These are phyloP conservation scores for Origma solitaria DNA, from an alignment of 2,113 vertebrate species.

Conservation along the genomic window DNA sequence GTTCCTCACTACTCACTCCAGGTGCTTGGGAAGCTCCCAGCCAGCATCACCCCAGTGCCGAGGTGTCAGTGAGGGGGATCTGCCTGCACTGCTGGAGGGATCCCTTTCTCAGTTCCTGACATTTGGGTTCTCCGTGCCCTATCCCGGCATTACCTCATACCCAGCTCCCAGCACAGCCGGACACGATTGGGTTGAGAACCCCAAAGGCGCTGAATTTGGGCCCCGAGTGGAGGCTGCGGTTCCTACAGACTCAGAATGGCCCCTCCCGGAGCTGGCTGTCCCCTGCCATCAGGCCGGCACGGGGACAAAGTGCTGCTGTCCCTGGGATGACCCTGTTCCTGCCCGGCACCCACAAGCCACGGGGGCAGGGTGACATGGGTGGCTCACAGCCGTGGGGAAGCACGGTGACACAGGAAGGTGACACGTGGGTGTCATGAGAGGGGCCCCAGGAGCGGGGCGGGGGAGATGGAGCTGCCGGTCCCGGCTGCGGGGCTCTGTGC, in stretches of 20 bases:
- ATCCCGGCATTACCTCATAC: rapidly evolving
- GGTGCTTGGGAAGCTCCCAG: rapidly evolving
- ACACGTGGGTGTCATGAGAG: neutral
- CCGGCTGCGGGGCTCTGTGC: neutral
- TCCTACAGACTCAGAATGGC: neutral
- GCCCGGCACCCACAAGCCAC: neutral
- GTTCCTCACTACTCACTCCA: neutral
- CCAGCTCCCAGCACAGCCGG: neutral
- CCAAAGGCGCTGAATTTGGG: neutral
- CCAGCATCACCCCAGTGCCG: rapidly evolving
- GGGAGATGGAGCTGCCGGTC: neutral
- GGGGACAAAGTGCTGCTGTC: neutral
- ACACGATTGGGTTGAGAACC: rapidly evolving
- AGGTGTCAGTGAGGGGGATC: no score
- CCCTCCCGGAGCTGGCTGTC: neutral
- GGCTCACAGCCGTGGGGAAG: neutral
- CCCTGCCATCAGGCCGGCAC: neutral
- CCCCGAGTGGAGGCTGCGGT: neutral
- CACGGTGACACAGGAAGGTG: neutral
- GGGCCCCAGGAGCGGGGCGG: rapidly evolving
- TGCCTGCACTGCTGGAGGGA: rapidly evolving
- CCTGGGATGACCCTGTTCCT: neutral
- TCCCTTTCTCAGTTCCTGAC: neutral
- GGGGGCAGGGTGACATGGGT: neutral
- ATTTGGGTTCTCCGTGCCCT: rapidly evolving